Evolutionary conservation across 2,113 vertebrate genomes (phyloP).

Genomic region (rat (Rattus norvegicus)): GRCr8 NC_086038.1:36047501-36048000

Average conservation of each 20-base stretch:
- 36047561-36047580: background rate
- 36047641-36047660: background rate
- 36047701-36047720: background rate
- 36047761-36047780: background rate
- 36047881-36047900: background rate
- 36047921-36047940: background rate
- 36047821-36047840: no score
- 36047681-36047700: background rate
- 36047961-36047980: background rate
- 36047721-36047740: conserved; percentile 26
- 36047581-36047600: background rate
- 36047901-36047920: background rate
- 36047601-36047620: background rate
- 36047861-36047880: background rate
- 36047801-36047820: background rate
- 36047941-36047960: background rate
- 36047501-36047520: conserved; percentile 94
- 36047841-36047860: background rate
- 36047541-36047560: conserved; percentile 87
- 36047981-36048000: background rate
- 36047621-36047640: background rate
- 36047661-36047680: background rate
- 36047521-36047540: conserved; percentile 92
- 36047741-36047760: background rate
- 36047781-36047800: background rate